Percentiles rank a stretch among this genome's conserved stretches.
Evolutionary conservation across 1,140 invertebrate species (phyloP).

Genomic region (Drosophila sp.): DNA sequence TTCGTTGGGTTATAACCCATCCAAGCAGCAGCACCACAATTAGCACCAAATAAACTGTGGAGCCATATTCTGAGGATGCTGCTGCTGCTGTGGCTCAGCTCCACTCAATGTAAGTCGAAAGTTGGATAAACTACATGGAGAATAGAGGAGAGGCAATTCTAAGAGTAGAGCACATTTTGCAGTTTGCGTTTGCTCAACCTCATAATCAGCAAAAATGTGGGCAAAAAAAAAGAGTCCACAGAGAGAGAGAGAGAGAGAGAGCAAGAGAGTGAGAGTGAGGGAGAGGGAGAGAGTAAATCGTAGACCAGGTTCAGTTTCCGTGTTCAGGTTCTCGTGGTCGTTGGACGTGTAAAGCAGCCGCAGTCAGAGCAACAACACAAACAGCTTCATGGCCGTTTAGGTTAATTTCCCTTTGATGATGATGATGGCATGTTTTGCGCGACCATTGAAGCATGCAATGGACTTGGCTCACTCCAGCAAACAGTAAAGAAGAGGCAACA

Average conservation of each 20-base stretch:
- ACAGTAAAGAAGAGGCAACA: constrained; percentile 27
- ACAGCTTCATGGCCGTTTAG: constrained; percentile 76
- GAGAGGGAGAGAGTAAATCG: not conserved
- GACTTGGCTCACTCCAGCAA: constrained; percentile 65
- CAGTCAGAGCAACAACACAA: constrained; percentile 49
- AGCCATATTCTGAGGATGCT: constrained; percentile 28
- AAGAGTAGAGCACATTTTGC: constrained; percentile 56
- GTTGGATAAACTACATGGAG: constrained; percentile 32
- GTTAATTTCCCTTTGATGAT: constrained; percentile 78
- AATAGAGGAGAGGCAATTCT: constrained; percentile 9
- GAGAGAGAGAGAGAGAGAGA: constrained; percentile 3
- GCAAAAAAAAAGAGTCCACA: constrained; percentile 28
- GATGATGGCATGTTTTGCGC: constrained; percentile 78
- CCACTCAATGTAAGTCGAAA: not conserved
- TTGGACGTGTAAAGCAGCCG: constrained; percentile 41
- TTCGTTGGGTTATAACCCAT: not conserved
- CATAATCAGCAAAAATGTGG: constrained; percentile 55
- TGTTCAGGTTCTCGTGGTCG: constrained; percentile 11
- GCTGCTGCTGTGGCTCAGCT: constrained; percentile 1
- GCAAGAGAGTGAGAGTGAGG: not conserved
- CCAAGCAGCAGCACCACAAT: constrained; percentile 63
- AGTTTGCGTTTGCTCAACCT: constrained; percentile 50
- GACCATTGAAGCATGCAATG: constrained; percentile 75
- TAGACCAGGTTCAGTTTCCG: constrained; percentile 19
- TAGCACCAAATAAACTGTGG: constrained; percentile 57